Evolutionary conservation across 2,888 invertebrate genomes (phyloP), one percentile per base, ranked within the genome.

Genomic region (Candidula unifasciata): DNA sequence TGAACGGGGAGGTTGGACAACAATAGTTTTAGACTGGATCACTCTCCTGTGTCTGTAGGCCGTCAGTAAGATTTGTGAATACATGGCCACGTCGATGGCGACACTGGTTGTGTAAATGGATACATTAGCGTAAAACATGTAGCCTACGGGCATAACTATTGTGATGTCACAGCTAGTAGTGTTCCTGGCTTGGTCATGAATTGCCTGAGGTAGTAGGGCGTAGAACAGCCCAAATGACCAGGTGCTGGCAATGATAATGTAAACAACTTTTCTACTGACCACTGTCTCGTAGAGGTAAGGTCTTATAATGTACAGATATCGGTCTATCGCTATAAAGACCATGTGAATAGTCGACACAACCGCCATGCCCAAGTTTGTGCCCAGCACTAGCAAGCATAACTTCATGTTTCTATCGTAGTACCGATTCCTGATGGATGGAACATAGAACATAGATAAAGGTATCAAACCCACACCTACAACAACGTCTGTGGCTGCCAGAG

Each of bases 221-320:
- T 57, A 80, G 71, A 71, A 33, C 2, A 71, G 24, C n/a, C 80
- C 80, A 69, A 69, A 80, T 0, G 35, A 30, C 80, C 80, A 80
- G 1, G 80, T 54, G 18, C 57, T 24, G n/a, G 13, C 27, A 2
- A 80, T 21, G 6, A 80, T 52, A 8, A 57, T 24, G 35, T 54
- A 71, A n/a, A 80, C 54, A 5, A 57, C 16, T 16, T 30, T 66
- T 3, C 69, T 33, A 13, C 33, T 54, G 2, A 83, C 33, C 1
- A 21, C n/a, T 6, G 37, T 64, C 69, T 30, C 2, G 57, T 83
- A 83, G 18, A 68, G 16, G 54, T 77, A 83, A 5, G 77, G 83
- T 33, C 35, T 18, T n/a, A 33, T 37, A 16, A 83, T 83, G 54
- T 83, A 83, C 5, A 83, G 6, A 37, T 83, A 83, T 18, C 83